A percentile compares a stretch with the other conserved stretches of the same genome.
These are phyloP conservation scores for Atta colombica DNA, from an alignment of 1,140 invertebrate species.

Conservation along the genomic window DNA sequence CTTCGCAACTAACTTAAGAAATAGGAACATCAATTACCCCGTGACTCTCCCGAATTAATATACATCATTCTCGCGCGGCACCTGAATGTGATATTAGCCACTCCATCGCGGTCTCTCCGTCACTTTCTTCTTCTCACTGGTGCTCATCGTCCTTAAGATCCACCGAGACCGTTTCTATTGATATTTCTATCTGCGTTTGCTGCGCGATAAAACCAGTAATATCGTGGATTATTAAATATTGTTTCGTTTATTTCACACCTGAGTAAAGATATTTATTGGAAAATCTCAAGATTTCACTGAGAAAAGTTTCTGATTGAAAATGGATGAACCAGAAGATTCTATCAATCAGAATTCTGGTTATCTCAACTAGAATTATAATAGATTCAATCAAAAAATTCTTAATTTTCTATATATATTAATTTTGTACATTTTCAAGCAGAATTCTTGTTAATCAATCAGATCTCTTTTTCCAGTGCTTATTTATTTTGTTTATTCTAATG, in stretches of 20 bases:
- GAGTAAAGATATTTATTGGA: neutral
- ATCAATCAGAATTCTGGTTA: too few relatives aligned
- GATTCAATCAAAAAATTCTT: too few relatives aligned
- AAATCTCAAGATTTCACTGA: neutral
- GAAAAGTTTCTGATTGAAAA: too few relatives aligned
- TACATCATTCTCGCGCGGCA: constrained; percentile 63
- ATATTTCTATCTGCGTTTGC: neutral
- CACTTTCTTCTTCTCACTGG: constrained; percentile 67
- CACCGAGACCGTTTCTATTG: neutral
- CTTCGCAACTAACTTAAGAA: constrained; percentile 44
- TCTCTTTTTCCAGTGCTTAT: too few relatives aligned
- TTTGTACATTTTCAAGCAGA: too few relatives aligned
- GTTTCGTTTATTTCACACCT: neutral
- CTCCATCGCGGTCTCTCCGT: constrained; percentile 8
- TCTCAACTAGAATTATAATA: too few relatives aligned
- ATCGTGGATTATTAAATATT: neutral
- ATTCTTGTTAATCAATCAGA: too few relatives aligned
- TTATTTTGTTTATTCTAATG: neutral
- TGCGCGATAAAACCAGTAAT: neutral
- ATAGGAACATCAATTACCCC: constrained; percentile 59
- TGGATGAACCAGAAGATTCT: too few relatives aligned
- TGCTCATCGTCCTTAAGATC: constrained; percentile 10
- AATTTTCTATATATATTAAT: too few relatives aligned
- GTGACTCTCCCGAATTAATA: constrained; percentile 71
- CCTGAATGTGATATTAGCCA: constrained; percentile 54